These are phyloP conservation scores for Unio pictorum DNA, from an alignment of 2,888 invertebrate species.

Conservation along the genomic window DNA sequence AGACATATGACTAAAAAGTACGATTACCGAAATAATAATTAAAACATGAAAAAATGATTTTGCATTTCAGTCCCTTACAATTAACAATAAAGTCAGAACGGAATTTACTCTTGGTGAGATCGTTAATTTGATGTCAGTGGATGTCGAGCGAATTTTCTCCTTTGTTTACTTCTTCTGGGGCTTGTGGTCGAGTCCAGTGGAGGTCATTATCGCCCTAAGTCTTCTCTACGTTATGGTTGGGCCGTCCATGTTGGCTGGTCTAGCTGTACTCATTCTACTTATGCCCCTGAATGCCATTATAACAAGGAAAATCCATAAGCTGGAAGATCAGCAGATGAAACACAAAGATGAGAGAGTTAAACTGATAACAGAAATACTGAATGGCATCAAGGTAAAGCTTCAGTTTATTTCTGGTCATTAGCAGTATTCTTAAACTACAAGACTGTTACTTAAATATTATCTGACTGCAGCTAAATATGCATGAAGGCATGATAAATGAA, in stretches of 20 bases:
- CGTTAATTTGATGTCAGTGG: conserved; percentile 71
- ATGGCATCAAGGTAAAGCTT: conserved; percentile 59
- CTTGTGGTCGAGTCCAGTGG: conserved; percentile 78
- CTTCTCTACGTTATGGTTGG: conserved; percentile 74
- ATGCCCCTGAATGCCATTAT: conserved; percentile 75
- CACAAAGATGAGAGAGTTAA: conserved; percentile 63
- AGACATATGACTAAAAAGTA: too few relatives aligned
- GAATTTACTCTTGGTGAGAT: conserved; percentile 69
- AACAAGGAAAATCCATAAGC: conserved; percentile 52
- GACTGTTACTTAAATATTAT: too few relatives aligned
- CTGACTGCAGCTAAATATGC: too few relatives aligned
- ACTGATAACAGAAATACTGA: conserved; percentile 61
- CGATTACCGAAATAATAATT: too few relatives aligned
- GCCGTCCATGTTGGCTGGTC: conserved; percentile 76
- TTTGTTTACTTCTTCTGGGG: conserved; percentile 58
- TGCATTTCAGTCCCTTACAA: conserved; percentile 61
- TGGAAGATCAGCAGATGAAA: conserved; percentile 59
- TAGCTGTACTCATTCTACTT: conserved; percentile 90
- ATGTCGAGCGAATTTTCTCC: conserved; percentile 65
- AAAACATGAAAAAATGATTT: background rate
- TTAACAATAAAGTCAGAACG: conserved; percentile 64
- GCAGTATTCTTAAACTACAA: too few relatives aligned
- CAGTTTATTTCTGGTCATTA: too few relatives aligned
- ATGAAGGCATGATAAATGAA: too few relatives aligned
- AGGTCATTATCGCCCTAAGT: conserved; percentile 86